These are phyloP conservation scores for Dyspetes luteomarginatus DNA, from an alignment of 2,888 invertebrate species.

Conservation along the genomic window DNA sequence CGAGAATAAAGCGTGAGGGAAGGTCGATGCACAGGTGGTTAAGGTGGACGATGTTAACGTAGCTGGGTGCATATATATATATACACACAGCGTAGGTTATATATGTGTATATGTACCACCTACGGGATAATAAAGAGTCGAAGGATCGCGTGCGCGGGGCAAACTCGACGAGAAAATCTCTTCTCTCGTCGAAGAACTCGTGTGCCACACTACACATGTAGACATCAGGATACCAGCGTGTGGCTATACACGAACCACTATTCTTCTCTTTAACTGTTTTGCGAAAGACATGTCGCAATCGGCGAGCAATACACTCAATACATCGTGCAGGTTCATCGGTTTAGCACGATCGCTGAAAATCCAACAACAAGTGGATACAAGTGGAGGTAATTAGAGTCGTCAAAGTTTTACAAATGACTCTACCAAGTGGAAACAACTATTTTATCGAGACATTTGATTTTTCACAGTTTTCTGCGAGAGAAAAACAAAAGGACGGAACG, in stretches of 20 bases:
- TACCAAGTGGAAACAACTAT: constrained; percentile 15
- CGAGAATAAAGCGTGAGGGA: constrained; percentile 50
- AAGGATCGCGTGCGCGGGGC: constrained; percentile 69
- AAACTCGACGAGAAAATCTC: constrained; percentile 63
- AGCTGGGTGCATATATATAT: constrained; percentile 9
- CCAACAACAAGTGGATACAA: background rate
- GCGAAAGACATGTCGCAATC: constrained; percentile 15
- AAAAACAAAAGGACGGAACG: constrained; percentile 16
- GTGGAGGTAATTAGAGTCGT: background rate
- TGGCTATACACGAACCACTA: constrained; percentile 64
- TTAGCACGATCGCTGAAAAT: background rate
- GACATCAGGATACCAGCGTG: constrained; percentile 72
- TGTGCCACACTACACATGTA: constrained; percentile 74
- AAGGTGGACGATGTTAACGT: constrained; percentile 48
- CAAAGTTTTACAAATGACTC: background rate
- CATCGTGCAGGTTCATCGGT: background rate
- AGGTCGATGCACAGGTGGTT: constrained; percentile 62
- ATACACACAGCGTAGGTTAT: background rate
- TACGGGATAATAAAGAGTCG: constrained; percentile 71
- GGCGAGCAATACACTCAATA: background rate
- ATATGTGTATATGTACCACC: constrained; percentile 54
- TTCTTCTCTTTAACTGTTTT: constrained; percentile 5
- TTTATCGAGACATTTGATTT: constrained; percentile 30
- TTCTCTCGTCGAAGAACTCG: constrained; percentile 72
- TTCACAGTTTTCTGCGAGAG: constrained; percentile 12